phyloP scores from a whole-genome alignment of 2,888 invertebrate genomes.

The Erpobdella octoculata region DNA sequence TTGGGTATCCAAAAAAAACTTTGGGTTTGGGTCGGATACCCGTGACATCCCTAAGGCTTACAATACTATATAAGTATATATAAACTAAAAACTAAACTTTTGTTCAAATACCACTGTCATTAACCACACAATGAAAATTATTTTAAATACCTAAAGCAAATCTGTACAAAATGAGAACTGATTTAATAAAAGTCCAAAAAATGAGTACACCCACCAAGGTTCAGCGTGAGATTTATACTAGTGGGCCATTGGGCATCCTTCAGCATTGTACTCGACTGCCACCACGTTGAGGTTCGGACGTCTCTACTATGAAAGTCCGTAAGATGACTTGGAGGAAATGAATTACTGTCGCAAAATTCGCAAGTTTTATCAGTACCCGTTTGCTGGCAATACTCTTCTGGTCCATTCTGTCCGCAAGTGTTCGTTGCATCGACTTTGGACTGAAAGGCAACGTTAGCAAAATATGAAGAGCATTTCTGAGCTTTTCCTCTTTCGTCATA shows the following conservation, averaged over 20 bases:
- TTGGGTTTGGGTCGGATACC: no score
- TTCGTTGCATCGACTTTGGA: conserved; percentile 84
- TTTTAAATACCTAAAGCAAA: no score
- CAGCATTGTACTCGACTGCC: conserved; percentile 72
- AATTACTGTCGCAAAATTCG: conserved; percentile 60
- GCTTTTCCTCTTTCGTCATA: conserved; percentile 48
- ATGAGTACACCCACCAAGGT: conserved; percentile 66
- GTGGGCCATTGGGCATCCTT: conserved; percentile 83
- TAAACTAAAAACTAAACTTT: no score
- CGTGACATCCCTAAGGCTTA: no score
- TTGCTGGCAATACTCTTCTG: conserved; percentile 66
- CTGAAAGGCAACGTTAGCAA: conserved; percentile 89
- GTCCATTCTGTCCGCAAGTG: conserved; percentile 78
- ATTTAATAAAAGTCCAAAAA: background rate
- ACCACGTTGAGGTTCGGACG: conserved; percentile 47
- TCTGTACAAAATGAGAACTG: background rate
- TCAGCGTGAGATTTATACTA: conserved; percentile 82
- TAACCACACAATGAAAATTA: no score
- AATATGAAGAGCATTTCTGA: conserved; percentile 86
- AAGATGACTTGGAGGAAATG: conserved; percentile 68
- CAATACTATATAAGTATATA: no score
- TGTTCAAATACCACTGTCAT: no score
- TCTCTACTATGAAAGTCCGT: conserved; percentile 80
- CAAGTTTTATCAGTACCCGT: conserved; percentile 70
- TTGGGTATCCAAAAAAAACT: no score